These are phyloP conservation scores for Mormyrus proboscirostris DNA, from an alignment of 2,797 vertebrate species.

Conservation along the genomic window DNA sequence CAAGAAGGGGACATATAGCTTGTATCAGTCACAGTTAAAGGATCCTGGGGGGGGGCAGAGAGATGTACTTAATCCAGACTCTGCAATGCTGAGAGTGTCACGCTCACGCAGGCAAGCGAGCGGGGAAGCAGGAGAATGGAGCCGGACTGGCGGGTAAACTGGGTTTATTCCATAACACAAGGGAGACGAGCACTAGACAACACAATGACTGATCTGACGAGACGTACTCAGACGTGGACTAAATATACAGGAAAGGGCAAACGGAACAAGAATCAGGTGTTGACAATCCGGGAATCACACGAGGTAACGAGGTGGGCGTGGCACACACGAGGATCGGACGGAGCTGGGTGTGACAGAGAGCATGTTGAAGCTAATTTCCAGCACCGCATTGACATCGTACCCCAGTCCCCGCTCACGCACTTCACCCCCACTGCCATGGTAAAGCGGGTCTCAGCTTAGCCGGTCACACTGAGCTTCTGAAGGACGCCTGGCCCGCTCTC, in stretches of 20 bases:
- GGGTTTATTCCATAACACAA: no score
- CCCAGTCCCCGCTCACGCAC: background rate
- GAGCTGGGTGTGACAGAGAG: background rate
- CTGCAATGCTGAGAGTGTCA: conserved; percentile 44
- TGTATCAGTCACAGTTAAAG: conserved; percentile 37
- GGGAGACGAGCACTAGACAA: no score
- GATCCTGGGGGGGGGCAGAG: conserved; percentile 32
- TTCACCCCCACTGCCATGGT: background rate
- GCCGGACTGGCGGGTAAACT: no score
- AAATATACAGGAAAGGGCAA: no score
- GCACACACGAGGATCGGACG: no score
- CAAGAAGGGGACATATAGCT: conserved; percentile 33
- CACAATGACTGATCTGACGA: no score
- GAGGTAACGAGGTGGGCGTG: no score
- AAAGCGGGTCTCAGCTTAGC: background rate
- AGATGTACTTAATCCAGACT: conserved; percentile 49
- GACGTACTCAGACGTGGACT: no score
- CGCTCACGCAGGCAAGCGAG: no score
- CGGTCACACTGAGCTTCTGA: background rate
- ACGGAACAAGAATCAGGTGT: no score
- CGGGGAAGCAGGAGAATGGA: no score
- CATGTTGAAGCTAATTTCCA: conserved; percentile 51
- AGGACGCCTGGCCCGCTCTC: background rate
- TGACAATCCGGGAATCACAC: no score
- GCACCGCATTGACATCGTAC: conserved; percentile 43